These are phyloP conservation scores for Athene noctua DNA, from an alignment of 2,113 vertebrate genomes.

Conservation along the genomic window DNA sequence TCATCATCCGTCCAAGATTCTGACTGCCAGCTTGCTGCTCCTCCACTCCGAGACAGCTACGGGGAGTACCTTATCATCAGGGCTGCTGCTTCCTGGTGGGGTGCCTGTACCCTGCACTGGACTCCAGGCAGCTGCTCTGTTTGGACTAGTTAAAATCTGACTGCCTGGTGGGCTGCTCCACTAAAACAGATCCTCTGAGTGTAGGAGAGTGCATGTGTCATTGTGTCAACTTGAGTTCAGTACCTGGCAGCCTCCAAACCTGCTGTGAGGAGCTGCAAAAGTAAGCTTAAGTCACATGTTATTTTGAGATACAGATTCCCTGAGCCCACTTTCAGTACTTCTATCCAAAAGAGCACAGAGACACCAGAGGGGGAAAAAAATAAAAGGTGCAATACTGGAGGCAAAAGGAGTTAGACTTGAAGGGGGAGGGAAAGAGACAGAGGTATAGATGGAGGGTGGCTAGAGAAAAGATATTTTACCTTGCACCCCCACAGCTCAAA, in stretches of 20 bases:
- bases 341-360: background rate
- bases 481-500: background rate
- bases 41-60: background rate
- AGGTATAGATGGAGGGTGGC: background rate
- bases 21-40: background rate
- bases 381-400: background rate
- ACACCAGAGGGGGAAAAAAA: background rate
- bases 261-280: background rate
- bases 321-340: background rate
- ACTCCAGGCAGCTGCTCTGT: background rate
- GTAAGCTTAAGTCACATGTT: background rate
- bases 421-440: background rate
- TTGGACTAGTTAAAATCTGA: background rate
- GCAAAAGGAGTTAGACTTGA: background rate
- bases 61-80: background rate
- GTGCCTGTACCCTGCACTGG: background rate
- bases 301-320: background rate
- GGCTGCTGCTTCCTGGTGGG: background rate
- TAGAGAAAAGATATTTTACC: background rate
- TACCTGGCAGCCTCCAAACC: background rate
- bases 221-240: background rate
- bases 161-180: background rate
- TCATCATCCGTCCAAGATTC: background rate
- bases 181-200: background rate
- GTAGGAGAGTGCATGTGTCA: background rate